These are phyloP conservation scores for Chauna torquata DNA, from an alignment of 2,113 vertebrate genomes.

Conservation along the genomic window DNA sequence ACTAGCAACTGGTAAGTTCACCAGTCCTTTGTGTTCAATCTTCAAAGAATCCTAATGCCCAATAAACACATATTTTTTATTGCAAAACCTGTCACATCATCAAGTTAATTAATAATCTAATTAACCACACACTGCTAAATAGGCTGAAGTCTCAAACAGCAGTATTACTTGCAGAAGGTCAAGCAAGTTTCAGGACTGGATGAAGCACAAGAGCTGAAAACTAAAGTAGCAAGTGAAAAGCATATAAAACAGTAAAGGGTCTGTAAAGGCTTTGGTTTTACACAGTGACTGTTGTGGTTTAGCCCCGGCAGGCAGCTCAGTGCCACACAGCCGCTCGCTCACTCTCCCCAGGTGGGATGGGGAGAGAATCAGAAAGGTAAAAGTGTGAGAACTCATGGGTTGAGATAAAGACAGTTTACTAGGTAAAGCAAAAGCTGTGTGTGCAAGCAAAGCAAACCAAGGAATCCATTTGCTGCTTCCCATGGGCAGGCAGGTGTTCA, in stretches of 20 bases:
- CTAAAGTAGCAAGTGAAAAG: not conserved
- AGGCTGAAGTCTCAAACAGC: not conserved
- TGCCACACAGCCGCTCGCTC: too few species aligned
- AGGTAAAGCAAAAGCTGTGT: too few species aligned
- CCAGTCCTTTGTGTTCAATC: not conserved
- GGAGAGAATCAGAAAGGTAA: too few species aligned
- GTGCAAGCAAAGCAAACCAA: too few species aligned
- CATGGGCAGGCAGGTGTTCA: too few species aligned
- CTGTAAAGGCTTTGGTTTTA: not conserved
- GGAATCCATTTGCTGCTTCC: too few species aligned
- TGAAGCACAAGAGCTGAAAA: not conserved
- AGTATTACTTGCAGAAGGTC: not conserved
- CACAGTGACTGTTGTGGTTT: too few species aligned
- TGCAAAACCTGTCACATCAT: not conserved
- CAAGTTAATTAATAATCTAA: not conserved
- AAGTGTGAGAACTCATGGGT: too few species aligned
- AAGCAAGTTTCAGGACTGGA: not conserved
- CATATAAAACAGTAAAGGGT: not conserved
- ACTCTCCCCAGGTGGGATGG: too few species aligned
- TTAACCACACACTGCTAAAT: not conserved
- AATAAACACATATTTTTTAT: not conserved
- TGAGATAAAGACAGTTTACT: too few species aligned
- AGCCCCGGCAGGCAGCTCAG: too few species aligned
- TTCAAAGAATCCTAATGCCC: not conserved
- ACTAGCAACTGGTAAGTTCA: not conserved